Evolutionary conservation across 1,140 invertebrate species (phyloP), one percentile per base, ranked within the genome.

Genomic region (Achroia grisella): DNA sequence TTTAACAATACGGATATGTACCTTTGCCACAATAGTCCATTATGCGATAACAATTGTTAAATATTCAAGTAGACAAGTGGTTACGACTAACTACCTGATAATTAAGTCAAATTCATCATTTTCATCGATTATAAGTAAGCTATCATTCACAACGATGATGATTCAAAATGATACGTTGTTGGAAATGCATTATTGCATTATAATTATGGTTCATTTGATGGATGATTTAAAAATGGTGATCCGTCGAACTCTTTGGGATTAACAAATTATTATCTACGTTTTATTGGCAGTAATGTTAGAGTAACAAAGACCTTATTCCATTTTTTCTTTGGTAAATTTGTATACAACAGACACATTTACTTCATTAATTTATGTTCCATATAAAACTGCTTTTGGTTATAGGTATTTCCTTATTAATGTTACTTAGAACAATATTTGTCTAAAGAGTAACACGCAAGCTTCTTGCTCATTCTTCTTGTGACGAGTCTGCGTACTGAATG

Each of bases 61-160:
- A 45, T 11, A 10, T 29, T 36, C 34, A 29, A 29, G 12, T 8
- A 39, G 10, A 11, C 10, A 39, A 10, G 17, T 23, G 27, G 11
- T 39, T 39, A 37, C n/a, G 9, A 10, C 13, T 37, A 37, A 39
- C 37, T 39, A 17, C 34, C 39, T 32, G 39, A 46, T 45, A 55
- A 55, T 55, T 49, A 55, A 55, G 46, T 55, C 42, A 48, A 55
- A 45, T 43, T 42, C 40, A 45, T 47, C n/a, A 47, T 52, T 47
- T 23, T 23, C 17, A 47, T 54, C 45, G 42, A 35, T 54, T 54
- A 52, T 15, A 27, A 29, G 39, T 43, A 10, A 34, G 11, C 10
- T 35, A 27, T 41, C 39, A 27, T 35, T 34, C 17, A 17, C 31
- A 40, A 40, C 12, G 29, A 17, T 32, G 29, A 29, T 28, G 32